phyloP scores from a whole-genome alignment of 2,113 vertebrate species.

The Misgurnus mizolepis region DNA sequence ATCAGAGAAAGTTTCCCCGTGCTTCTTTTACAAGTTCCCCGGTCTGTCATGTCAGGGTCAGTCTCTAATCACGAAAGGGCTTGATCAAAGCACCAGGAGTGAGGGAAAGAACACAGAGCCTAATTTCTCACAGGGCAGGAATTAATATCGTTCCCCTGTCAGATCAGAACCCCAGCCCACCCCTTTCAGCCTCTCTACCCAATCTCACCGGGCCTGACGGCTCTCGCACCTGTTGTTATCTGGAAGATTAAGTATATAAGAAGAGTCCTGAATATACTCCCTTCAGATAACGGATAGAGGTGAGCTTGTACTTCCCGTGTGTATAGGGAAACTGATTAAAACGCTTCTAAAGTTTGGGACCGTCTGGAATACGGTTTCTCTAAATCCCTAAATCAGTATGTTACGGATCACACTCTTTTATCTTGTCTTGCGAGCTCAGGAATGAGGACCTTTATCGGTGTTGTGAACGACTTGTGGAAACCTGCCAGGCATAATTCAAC shows the following conservation, averaged over 20 bases:
- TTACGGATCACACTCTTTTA: slow-evolving; percentile 42
- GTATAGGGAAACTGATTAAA: slow-evolving; percentile 67
- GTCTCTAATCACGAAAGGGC: slow-evolving; percentile 71
- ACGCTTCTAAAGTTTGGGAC: slow-evolving; percentile 60
- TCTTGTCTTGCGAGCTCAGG: not conserved
- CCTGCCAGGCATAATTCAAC: not conserved
- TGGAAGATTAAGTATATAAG: slow-evolving; percentile 66
- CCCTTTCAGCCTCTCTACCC: slow-evolving; percentile 55
- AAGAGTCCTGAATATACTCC: slow-evolving; percentile 58
- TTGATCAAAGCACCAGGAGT: slow-evolving; percentile 74
- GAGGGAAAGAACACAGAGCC: slow-evolving; percentile 63
- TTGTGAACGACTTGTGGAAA: not conserved
- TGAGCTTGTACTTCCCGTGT: slow-evolving; percentile 60
- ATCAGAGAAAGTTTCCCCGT: slow-evolving; percentile 56
- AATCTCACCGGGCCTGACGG: slow-evolving; percentile 57
- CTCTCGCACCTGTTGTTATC: slow-evolving; percentile 65
- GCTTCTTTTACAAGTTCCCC: slow-evolving; percentile 66
- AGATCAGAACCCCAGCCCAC: slow-evolving; percentile 50
- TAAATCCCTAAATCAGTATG: slow-evolving; percentile 58
- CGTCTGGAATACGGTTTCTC: slow-evolving; percentile 49
- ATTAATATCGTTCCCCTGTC: slow-evolving; percentile 27
- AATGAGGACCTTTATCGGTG: not conserved
- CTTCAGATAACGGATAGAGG: slow-evolving; percentile 63
- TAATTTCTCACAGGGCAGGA: slow-evolving; percentile 30
- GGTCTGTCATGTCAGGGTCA: slow-evolving; percentile 75